Conservation (phyloP, 2,888 invertebrate genomes). For the Eucera pruinosa region DNA sequence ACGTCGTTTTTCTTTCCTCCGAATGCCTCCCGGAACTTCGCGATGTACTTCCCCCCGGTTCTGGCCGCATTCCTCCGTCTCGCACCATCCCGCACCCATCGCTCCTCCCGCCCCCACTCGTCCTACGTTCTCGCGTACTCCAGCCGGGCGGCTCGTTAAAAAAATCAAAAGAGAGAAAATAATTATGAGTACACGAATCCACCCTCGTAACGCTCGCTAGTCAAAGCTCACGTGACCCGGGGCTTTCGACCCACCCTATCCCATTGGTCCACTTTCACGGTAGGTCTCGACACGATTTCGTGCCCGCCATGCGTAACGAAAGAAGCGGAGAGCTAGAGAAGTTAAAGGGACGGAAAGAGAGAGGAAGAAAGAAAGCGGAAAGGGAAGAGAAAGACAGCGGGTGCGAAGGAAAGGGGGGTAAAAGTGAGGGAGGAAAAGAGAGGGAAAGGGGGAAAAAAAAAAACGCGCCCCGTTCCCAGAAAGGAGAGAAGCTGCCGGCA, state of each 20-base stretch:
- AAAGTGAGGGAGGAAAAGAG: background rate
- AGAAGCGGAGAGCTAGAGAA: slow-evolving; percentile 41
- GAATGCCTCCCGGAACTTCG: slow-evolving; percentile 24
- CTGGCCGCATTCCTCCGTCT: background rate
- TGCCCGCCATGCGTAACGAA: slow-evolving; percentile 69
- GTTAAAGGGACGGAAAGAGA: slow-evolving; percentile 18
- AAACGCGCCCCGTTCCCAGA: slow-evolving; percentile 51
- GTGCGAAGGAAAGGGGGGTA: too few species aligned
- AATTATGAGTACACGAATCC: slow-evolving; percentile 69
- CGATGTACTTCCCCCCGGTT: slow-evolving; percentile 6
- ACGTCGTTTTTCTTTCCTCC: slow-evolving; percentile 20
- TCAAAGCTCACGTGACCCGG: slow-evolving; percentile 72
- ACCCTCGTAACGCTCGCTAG: slow-evolving; percentile 71
- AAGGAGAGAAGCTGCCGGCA: slow-evolving; percentile 51
- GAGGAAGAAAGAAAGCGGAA: background rate
- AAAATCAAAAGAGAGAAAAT: slow-evolving; percentile 70
- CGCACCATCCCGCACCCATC: background rate
- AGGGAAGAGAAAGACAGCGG: slow-evolving; percentile 15
- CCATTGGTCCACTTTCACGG: slow-evolving; percentile 73
- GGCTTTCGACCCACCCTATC: slow-evolving; percentile 61
- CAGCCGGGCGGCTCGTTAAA: slow-evolving; percentile 63
- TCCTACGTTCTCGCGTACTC: slow-evolving; percentile 42
- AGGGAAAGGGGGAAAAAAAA: slow-evolving; percentile 16
- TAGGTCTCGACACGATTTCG: slow-evolving; percentile 72
- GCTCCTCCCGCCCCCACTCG: slow-evolving; percentile 33